These are phyloP conservation scores for Andrena flavipes DNA, from an alignment of 2,888 invertebrate species.

Conservation along the genomic window DNA sequence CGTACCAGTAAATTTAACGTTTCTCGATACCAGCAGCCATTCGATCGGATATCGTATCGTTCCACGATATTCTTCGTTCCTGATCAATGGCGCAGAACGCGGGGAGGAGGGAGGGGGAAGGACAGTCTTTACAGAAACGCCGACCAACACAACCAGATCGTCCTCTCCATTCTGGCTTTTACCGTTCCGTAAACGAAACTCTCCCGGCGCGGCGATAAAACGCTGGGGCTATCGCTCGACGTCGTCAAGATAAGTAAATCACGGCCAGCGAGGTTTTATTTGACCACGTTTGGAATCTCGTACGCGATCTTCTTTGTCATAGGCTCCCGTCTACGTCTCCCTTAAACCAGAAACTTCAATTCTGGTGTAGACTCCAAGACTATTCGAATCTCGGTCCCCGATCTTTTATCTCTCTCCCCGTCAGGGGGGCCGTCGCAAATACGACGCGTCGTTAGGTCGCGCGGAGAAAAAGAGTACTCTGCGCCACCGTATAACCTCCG, in stretches of 20 bases:
- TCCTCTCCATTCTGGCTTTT: constrained; percentile 24
- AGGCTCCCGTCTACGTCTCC: not conserved
- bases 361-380: not conserved
- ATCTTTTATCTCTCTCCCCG: not conserved
- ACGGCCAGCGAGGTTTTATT: constrained; percentile 52
- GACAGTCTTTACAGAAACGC: constrained; percentile 48
- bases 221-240: constrained; percentile 34
- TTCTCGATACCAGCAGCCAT: constrained; percentile 63
- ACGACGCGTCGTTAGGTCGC: constrained; percentile 15
- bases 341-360: constrained; percentile 3
- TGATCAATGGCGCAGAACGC: constrained; percentile 65
- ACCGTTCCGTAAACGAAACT: constrained; percentile 45
- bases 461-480: not conserved
- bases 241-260: constrained; percentile 56
- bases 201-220: constrained; percentile 29
- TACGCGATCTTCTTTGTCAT: constrained; percentile 26
- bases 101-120: not conserved
- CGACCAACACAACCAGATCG: constrained; percentile 36
- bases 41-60: constrained; percentile 64
- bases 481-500: not conserved
- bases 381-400: not conserved
- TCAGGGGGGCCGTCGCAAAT: not conserved
- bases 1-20: constrained; percentile 67
- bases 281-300: constrained; percentile 30
- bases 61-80: constrained; percentile 56